Percentiles rank a stretch among this genome's conserved stretches.
phyloP scores from a whole-genome alignment of 2,888 invertebrate species.

The Torymus texanus region DNA sequence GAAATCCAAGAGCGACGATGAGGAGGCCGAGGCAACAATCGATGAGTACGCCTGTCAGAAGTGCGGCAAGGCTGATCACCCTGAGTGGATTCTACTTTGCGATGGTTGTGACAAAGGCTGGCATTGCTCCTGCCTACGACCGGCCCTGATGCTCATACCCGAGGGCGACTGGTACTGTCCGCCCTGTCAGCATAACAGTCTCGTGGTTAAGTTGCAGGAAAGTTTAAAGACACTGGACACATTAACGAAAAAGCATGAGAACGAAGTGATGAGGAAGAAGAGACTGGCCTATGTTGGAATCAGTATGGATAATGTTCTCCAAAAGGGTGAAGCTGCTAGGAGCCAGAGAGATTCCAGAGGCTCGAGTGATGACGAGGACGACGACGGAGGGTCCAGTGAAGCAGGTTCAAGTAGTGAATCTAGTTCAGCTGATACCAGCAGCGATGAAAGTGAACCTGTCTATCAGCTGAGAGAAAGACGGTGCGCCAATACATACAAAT shows the following conservation, averaged over 20 bases:
- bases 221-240: slow-evolving; percentile 87
- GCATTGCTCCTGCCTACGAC: slow-evolving; percentile 96
- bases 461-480: slow-evolving; percentile 89
- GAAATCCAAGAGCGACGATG: slow-evolving; percentile 78
- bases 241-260: slow-evolving; percentile 81
- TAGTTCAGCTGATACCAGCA: slow-evolving; percentile 72
- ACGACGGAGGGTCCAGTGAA: slow-evolving; percentile 59
- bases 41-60: slow-evolving; percentile 90
- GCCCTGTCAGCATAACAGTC: slow-evolving; percentile 91
- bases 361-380: slow-evolving; percentile 64
- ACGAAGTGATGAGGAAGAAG: slow-evolving; percentile 82
- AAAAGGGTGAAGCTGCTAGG: slow-evolving; percentile 64
- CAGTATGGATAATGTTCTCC: slow-evolving; percentile 84
- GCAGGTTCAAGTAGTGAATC: slow-evolving; percentile 67
- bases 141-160: slow-evolving; percentile 94
- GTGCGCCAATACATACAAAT: slow-evolving; percentile 87
- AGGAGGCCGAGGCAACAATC: slow-evolving; percentile 73
- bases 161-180: slow-evolving; percentile 99
- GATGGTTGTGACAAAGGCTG: slow-evolving; percentile 97
- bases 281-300: slow-evolving; percentile 85
- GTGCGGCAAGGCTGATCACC: slow-evolving; percentile 94
- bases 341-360: slow-evolving; percentile 63
- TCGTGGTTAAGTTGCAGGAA: slow-evolving; percentile 85
- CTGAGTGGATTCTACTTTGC: slow-evolving; percentile 97
- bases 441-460: slow-evolving; percentile 84